These are phyloP conservation scores for Mactromeris polynyma DNA, from an alignment of 2,888 invertebrate genomes.

Conservation along the genomic window DNA sequence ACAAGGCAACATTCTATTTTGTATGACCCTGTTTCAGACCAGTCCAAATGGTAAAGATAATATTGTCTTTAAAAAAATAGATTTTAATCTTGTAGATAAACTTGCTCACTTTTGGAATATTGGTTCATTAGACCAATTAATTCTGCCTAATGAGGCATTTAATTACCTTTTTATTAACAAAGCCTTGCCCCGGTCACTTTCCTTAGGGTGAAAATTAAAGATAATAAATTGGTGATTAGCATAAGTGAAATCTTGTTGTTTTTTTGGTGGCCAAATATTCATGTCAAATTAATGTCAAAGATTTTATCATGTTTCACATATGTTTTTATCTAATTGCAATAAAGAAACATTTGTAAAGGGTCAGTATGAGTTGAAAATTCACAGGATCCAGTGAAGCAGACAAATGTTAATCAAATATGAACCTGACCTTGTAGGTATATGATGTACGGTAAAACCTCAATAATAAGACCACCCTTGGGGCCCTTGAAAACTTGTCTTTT, in stretches of 20 bases:
- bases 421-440: too few species aligned
- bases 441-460: too few species aligned
- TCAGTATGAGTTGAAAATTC: slow-evolving; percentile 12
- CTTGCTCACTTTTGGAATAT: background rate
- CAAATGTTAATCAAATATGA: background rate
- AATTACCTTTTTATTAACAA: background rate
- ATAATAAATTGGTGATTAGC: slow-evolving; percentile 5
- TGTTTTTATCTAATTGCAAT: slow-evolving; percentile 8
- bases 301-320: slow-evolving; percentile 22
- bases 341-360: background rate
- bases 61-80: slow-evolving; percentile 3
- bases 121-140: background rate
- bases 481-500: too few species aligned
- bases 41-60: background rate
- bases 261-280: background rate
- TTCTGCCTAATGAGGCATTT: background rate
- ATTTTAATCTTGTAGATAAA: background rate
- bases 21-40: background rate
- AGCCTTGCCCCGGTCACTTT: background rate
- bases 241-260: slow-evolving; percentile 11
- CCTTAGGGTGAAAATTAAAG: background rate
- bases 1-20: too few species aligned
- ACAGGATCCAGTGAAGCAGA: background rate
- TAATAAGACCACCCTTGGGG: too few species aligned
- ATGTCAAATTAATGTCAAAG: slow-evolving; percentile 35